Evolutionary conservation across 2,113 vertebrate species (phyloP).

Genomic region (Microtus ochrogaster): DNA sequence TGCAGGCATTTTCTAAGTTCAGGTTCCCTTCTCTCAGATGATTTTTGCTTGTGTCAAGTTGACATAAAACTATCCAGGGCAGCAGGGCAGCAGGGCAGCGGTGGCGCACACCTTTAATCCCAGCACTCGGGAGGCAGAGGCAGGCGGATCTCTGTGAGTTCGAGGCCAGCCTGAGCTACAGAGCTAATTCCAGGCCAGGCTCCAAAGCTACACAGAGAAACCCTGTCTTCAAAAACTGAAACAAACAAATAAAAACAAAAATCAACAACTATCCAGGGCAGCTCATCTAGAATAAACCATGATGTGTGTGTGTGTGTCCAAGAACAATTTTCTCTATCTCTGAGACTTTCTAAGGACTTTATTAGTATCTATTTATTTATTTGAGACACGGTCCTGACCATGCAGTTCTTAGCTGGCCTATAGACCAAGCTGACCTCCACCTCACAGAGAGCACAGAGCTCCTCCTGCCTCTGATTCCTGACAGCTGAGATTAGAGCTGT

Average conservation of each 20-base stretch:
- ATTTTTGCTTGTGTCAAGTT: not conserved
- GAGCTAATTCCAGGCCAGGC: too few species aligned
- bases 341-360: not conserved
- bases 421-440: not conserved
- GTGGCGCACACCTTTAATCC: too few species aligned
- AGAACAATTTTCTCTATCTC: not conserved
- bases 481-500: not conserved
- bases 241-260: too few species aligned
- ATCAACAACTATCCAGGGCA: not conserved
- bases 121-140: too few species aligned
- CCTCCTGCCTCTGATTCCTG: not conserved
- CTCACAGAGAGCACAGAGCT: not conserved
- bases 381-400: not conserved
- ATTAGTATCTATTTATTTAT: not conserved
- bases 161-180: too few species aligned
- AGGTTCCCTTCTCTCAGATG: not conserved
- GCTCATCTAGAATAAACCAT: not conserved
- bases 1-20: not conserved
- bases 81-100: not conserved
- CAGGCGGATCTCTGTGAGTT: too few species aligned
- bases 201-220: too few species aligned
- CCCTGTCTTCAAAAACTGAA: too few species aligned
- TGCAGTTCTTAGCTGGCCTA: not conserved
- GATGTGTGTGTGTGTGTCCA: not conserved
- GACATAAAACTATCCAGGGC: too few species aligned